phyloP scores from a whole-genome alignment of 2,888 invertebrate genomes.

The Horisme vitalbata region DNA sequence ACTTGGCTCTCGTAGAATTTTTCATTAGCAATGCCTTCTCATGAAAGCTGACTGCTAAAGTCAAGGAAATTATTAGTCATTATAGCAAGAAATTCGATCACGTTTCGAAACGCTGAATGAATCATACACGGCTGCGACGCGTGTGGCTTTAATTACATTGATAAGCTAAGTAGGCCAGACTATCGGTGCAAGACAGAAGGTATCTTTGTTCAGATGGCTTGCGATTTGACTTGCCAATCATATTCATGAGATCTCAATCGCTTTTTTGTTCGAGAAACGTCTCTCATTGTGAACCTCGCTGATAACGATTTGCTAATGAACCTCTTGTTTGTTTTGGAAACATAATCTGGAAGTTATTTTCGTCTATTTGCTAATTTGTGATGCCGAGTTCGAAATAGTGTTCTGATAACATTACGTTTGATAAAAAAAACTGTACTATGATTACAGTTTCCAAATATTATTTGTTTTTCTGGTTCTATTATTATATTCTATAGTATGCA shows the following conservation, averaged over 20 bases:
- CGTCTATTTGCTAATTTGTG: too few relatives aligned
- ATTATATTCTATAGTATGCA: too few relatives aligned
- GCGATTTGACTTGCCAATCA: slow-evolving; percentile 14
- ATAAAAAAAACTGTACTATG: too few relatives aligned
- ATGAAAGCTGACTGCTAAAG: background rate
- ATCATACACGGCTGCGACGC: slow-evolving; percentile 26
- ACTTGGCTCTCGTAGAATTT: too few relatives aligned
- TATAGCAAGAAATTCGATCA: slow-evolving; percentile 17
- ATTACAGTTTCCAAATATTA: too few relatives aligned
- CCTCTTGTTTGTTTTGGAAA: slow-evolving; percentile 5
- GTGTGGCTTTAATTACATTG: slow-evolving; percentile 25
- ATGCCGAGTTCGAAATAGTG: too few relatives aligned
- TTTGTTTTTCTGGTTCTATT: too few relatives aligned
- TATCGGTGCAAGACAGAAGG: slow-evolving; percentile 39
- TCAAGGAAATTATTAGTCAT: slow-evolving; percentile 15
- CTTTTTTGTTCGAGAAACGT: background rate
- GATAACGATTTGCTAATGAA: slow-evolving; percentile 3
- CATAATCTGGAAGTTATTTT: background rate
- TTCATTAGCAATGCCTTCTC: background rate
- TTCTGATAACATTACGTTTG: too few relatives aligned
- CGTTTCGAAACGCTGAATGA: slow-evolving; percentile 31
- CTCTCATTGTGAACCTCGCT: slow-evolving; percentile 10
- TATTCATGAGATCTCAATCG: slow-evolving; percentile 3
- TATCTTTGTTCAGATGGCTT: slow-evolving; percentile 38
- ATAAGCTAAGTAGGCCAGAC: slow-evolving; percentile 49